These are phyloP conservation scores for Leucania comma DNA, from an alignment of 2,888 invertebrate species.

Conservation along the genomic window DNA sequence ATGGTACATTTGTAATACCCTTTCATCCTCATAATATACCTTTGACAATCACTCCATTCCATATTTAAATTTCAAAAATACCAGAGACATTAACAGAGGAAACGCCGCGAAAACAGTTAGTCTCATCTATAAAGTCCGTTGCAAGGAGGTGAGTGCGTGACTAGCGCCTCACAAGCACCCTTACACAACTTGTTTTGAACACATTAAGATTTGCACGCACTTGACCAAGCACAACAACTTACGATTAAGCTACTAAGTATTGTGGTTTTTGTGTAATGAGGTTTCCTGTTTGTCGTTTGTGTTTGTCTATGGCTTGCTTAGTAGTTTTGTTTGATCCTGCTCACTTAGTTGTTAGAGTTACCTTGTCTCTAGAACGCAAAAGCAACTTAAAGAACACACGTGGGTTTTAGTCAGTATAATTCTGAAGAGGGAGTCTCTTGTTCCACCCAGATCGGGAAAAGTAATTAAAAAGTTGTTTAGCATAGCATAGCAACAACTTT, in stretches of 20 bases:
- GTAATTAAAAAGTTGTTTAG: no score
- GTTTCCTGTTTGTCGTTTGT: conserved; percentile 55
- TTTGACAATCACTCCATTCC: background rate
- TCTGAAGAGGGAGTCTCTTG: no score
- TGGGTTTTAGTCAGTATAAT: no score
- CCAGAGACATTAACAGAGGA: conserved; percentile 2
- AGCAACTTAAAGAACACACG: no score
- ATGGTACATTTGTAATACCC: no score
- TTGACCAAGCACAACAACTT: conserved; percentile 54
- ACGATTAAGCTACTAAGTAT: conserved; percentile 56
- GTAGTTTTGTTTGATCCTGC: conserved; percentile 6
- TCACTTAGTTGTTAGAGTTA: background rate
- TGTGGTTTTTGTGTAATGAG: conserved; percentile 50
- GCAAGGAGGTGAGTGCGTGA: conserved; percentile 70
- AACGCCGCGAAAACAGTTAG: conserved; percentile 38
- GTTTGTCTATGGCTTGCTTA: conserved; percentile 24
- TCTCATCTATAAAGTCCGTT: conserved; percentile 60
- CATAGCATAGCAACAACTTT: no score
- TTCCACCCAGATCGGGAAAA: no score
- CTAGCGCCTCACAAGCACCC: conserved; percentile 74
- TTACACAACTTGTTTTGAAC: conserved; percentile 62
- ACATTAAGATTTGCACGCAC: conserved; percentile 62
- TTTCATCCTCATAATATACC: no score
- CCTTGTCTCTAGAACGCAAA: no score
- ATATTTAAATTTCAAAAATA: conserved; percentile 6